phyloP scores from a whole-genome alignment of 1,140 invertebrate genomes.

The Harlomillsia oculata region DNA sequence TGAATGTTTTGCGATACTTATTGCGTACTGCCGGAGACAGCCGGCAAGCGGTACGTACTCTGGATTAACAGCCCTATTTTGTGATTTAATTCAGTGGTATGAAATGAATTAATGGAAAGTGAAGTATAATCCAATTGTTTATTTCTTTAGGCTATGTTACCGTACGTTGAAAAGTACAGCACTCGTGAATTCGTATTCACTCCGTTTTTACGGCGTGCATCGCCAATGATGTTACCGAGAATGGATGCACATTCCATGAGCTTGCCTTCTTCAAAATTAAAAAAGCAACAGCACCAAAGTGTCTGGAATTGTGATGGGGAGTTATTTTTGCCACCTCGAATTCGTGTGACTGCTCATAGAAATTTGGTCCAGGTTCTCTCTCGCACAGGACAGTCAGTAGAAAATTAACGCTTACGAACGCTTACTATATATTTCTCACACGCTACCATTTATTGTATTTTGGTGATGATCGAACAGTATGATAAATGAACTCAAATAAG shows the following conservation, averaged over 20 bases:
- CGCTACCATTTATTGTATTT: too few species aligned
- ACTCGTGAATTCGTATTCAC: conserved; percentile 64
- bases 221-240: too few species aligned
- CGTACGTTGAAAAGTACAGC: conserved; percentile 66
- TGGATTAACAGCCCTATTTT: too few species aligned
- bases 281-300: conserved; percentile 39
- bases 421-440: too few species aligned
- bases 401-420: too few species aligned
- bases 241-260: not conserved
- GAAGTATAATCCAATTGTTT: conserved; percentile 10
- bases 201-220: conserved; percentile 41
- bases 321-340: conserved; percentile 45
- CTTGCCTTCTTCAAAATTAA: not conserved
- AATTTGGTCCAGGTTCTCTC: conserved; percentile 30
- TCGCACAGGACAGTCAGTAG: too few species aligned
- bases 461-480: too few species aligned
- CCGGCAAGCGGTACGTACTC: conserved; percentile 34
- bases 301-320: conserved; percentile 85
- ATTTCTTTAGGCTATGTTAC: conserved; percentile 54
- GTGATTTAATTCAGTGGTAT: too few species aligned
- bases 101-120: not conserved
- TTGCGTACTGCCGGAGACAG: conserved; percentile 39
- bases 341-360: conserved; percentile 30
- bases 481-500: too few species aligned
- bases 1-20: conserved; percentile 63